Evolutionary conservation across 2,797 vertebrate genomes (phyloP), one percentile per base, ranked within the genome.

Genomic region (Takifugu ocellatus): DNA sequence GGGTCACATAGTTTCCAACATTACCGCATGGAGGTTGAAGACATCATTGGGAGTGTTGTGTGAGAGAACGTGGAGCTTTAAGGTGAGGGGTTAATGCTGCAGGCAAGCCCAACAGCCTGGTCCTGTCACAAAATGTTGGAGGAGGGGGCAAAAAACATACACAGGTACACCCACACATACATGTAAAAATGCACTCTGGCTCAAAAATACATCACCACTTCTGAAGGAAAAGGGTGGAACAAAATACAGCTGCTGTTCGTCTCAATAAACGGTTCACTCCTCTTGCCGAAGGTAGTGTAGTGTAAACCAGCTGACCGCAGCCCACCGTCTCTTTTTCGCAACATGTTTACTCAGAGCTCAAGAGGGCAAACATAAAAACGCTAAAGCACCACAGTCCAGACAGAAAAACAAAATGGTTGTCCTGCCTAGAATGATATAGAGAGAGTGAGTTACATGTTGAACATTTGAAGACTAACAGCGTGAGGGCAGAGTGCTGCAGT

Each of bases 201-300:
- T 56, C 49, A 63, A 61, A 52, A 8, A 75, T 59, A 72, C 59
- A 55, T 45, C 7, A 5, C 24, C 69, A 84, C 82, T 78, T 84
- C 60, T 27, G 53, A 68, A 64, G 59, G 75, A 82, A 63, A 62
- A 79, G 75, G 78, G 63, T 75, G 81, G 80, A 78, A 58, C 79
- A 81, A 87, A 89, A 87, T 88, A 84, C 90, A 92, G 90, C 90
- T 92, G 90, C 87, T 85, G 88, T 72, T 88, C 84, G 64, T 91
- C 88, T 88, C 78, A 77, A 71, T 90, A 88, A 90, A 86, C 55
- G 63, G 62, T 74, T 56, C 56, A 70, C 63, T 78, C 72, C 63
- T 84, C 74, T 63, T 68, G 68, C 70, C 63, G 80, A 75, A 48
- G 70, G 75, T 85, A 80, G 78, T 78, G 75, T 89, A 89, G 78